Percentiles rank a stretch among this genome's conserved stretches.
Conservation (phyloP, 2,797 vertebrate species). For the Pempheris klunzingeri region DNA sequence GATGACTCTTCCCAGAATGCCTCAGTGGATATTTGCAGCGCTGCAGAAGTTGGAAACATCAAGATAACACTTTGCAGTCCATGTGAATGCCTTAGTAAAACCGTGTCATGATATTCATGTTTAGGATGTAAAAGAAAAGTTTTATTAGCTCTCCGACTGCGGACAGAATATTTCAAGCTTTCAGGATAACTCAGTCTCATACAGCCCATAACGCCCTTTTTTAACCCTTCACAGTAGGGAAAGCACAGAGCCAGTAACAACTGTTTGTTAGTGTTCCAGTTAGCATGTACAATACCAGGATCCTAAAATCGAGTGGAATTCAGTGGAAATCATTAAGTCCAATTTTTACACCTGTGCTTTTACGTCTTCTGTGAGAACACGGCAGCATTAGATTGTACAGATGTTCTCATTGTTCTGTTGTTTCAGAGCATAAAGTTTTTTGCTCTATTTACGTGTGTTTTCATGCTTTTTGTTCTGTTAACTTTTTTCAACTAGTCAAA, state of each 20-base stretch:
- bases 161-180: no score
- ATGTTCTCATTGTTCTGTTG: no score
- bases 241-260: not conserved
- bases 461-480: no score
- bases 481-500: no score
- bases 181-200: not conserved
- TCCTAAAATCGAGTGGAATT: not conserved
- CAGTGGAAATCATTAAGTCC: not conserved
- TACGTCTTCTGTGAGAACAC: not conserved
- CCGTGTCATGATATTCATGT: not conserved
- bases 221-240: not conserved
- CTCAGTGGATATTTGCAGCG: slow-evolving; percentile 20
- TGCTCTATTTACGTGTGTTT: no score
- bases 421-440: no score
- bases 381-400: no score
- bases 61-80: not conserved
- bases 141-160: no score
- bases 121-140: not conserved
- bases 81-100: not conserved
- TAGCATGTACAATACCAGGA: not conserved
- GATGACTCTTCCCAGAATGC: slow-evolving; percentile 28
- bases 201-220: no score
- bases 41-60: not conserved
- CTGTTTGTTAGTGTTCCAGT: not conserved
- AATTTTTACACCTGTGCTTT: not conserved